Conservation (phyloP, 2,888 invertebrate species). For the Mystacides longicornis region DNA sequence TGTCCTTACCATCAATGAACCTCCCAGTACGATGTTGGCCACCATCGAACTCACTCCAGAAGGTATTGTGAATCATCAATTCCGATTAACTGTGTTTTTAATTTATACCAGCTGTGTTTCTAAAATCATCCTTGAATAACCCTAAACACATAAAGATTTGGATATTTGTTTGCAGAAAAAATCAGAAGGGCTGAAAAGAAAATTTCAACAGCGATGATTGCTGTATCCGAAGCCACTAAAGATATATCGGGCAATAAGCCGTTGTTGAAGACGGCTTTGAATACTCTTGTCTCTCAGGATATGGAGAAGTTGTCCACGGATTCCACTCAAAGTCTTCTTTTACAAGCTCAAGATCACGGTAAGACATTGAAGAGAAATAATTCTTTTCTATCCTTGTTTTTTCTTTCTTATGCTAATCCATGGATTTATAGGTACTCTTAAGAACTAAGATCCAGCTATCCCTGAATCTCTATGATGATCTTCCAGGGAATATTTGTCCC, state of each 20-base stretch:
- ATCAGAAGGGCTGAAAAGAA: constrained; percentile 40
- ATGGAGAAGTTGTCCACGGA: neutral
- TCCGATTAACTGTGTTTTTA: neutral
- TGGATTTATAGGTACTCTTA: too few species aligned
- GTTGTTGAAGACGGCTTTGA: neutral
- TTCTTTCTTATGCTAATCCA: too few species aligned
- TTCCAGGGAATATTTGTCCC: too few species aligned
- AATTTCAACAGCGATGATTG: constrained; percentile 35
- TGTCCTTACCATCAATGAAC: constrained; percentile 16
- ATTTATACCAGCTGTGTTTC: too few species aligned
- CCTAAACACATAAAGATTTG: neutral
- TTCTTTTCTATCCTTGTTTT: too few species aligned
- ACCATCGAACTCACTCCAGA: constrained; percentile 20
- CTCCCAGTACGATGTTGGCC: constrained; percentile 17
- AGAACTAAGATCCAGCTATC: too few species aligned
- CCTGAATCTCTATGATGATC: too few species aligned
- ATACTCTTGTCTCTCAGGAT: neutral
- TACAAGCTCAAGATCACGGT: constrained; percentile 45
- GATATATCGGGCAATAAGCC: constrained; percentile 3
- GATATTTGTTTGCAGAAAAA: constrained; percentile 32
- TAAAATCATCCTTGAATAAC: neutral
- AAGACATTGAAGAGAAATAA: too few species aligned
- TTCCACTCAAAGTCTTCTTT: constrained; percentile 29
- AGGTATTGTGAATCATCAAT: constrained; percentile 13
- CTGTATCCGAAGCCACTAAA: constrained; percentile 32